Conservation (phyloP, 92 coral and sea anemone genomes). For the Porites evermanni region DNA sequence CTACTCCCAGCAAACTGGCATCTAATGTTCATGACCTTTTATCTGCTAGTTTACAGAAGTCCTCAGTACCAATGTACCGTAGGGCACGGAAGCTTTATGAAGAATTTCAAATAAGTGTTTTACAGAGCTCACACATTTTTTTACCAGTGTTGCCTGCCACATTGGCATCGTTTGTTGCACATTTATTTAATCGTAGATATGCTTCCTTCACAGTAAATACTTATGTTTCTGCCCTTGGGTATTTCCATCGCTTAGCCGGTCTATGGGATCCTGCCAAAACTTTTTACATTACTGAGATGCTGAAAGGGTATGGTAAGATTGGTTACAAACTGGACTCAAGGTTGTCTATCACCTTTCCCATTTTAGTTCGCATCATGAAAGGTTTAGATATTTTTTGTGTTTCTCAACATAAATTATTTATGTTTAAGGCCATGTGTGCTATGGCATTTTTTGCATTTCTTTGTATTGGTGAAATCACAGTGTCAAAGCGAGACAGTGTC, state of each 20-base stretch:
- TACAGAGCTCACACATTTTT: not conserved
- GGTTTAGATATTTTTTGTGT: not conserved
- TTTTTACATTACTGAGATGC: not conserved
- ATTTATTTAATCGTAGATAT: too few species aligned
- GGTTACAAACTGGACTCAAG: conserved; percentile 1
- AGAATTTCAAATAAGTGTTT: not conserved
- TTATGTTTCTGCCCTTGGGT: not conserved
- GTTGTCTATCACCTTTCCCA: conserved; percentile 30
- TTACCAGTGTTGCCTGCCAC: not conserved
- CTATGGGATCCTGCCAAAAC: too few species aligned
- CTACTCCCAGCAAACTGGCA: not conserved
- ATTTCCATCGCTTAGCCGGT: not conserved
- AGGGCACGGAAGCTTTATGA: not conserved
- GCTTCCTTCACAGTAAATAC: not conserved
- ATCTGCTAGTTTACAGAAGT: not conserved
- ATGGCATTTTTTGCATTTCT: conserved; percentile 27
- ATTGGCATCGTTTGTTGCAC: not conserved
- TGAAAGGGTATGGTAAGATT: conserved; percentile 5
- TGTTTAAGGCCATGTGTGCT: conserved; percentile 25
- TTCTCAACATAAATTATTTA: not conserved
- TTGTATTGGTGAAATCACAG: not conserved
- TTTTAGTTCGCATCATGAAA: conserved; percentile 3
- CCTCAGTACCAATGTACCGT: too few species aligned
- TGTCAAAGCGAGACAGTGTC: not conserved
- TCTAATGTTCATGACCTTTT: not conserved